phyloP scores from a whole-genome alignment of 2,113 vertebrate species.

The Amazona guildingii region DNA sequence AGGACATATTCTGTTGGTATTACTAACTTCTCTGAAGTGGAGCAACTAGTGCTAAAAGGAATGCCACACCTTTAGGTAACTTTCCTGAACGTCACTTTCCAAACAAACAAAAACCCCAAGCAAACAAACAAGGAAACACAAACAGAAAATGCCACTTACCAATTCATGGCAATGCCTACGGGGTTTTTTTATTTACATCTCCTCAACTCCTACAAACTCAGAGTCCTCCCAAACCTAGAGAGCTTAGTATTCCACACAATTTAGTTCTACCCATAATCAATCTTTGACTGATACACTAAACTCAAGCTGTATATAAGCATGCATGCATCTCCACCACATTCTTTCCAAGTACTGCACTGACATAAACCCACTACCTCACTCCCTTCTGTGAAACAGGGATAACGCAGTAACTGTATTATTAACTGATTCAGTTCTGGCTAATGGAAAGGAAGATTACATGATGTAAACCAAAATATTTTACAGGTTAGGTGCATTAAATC shows the following conservation, averaged over 20 bases:
- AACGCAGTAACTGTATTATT: too few species aligned
- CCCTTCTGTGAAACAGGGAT: too few species aligned
- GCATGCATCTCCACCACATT: too few species aligned
- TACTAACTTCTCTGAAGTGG: neutral
- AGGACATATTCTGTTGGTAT: neutral
- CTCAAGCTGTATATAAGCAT: neutral
- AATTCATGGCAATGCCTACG: neutral
- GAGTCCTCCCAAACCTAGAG: neutral
- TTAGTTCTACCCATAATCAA: neutral
- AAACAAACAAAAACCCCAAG: neutral
- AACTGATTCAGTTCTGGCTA: neutral
- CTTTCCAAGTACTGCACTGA: too few species aligned
- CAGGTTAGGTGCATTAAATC: neutral
- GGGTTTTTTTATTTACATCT: neutral
- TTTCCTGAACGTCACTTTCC: neutral
- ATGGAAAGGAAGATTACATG: constrained; percentile 23
- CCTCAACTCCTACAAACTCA: neutral
- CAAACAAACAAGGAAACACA: neutral
- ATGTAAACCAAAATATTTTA: constrained; percentile 26
- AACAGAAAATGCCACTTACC: neutral
- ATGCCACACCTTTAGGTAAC: neutral
- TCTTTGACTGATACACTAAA: neutral
- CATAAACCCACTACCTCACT: too few species aligned
- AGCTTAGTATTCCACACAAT: neutral
- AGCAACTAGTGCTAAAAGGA: neutral